Conservation (phyloP, 1,140 invertebrate species). For the Andricus grossulariae region DNA sequence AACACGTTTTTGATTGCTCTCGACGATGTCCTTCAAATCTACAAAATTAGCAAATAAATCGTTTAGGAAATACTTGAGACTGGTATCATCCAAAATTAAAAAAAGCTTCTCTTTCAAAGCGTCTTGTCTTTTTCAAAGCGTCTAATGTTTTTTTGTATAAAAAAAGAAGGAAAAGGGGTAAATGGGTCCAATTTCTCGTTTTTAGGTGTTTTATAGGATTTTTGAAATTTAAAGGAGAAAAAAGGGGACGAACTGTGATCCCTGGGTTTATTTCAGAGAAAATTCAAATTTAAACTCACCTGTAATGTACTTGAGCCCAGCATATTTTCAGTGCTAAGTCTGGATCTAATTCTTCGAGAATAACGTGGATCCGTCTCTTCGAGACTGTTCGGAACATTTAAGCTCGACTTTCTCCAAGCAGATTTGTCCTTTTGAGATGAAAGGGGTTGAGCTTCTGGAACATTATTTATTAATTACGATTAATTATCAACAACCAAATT, state of each 20-base stretch:
- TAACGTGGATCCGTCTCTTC: slow-evolving; percentile 78
- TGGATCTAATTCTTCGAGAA: slow-evolving; percentile 74
- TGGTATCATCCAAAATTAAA: too few species aligned
- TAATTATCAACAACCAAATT: not conserved
- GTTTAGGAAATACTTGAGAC: too few species aligned
- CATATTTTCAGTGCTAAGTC: slow-evolving; percentile 72
- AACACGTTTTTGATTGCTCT: too few species aligned
- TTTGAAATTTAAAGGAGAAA: not conserved
- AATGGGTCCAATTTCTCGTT: not conserved
- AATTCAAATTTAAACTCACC: slow-evolving; percentile 55
- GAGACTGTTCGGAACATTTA: slow-evolving; percentile 80
- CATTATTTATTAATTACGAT: slow-evolving; percentile 36
- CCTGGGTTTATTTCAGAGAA: too few species aligned
- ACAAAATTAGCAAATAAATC: too few species aligned
- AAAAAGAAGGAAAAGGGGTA: too few species aligned
- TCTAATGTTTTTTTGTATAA: too few species aligned
- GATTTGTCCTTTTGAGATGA: slow-evolving; percentile 83
- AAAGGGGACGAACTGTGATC: too few species aligned
- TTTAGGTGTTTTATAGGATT: not conserved
- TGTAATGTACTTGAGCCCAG: slow-evolving; percentile 72
- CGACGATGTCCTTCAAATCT: too few species aligned
- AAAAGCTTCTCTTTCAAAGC: too few species aligned
- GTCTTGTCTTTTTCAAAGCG: too few species aligned
- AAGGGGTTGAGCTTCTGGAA: slow-evolving; percentile 83
- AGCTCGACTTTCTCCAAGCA: slow-evolving; percentile 84